Base-by-base conservation (phyloP, 2,888 invertebrate species). In the Drosophila imparisetae region DNA sequence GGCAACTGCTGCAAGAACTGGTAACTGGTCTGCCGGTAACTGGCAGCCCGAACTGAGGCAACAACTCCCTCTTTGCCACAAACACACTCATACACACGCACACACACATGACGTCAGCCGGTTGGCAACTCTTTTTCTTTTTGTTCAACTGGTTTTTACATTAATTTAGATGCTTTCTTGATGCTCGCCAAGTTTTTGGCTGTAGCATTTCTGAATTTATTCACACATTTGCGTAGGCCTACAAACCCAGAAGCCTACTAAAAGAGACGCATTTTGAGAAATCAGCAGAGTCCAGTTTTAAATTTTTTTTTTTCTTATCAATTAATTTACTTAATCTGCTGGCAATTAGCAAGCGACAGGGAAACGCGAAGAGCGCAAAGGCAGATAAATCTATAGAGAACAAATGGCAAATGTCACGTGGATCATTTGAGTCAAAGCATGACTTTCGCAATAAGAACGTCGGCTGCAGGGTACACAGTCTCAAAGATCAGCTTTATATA, bases 181-280 rank as follows among this genome's bases (percentile, higher is more conserved):
- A 84, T 73, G 86, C 75, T 79, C 71, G 76, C 66, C 83, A 74
- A 66, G 72, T 80, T 54, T 54, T 36, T 24, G 15, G 27, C 18
- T 11, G 36, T 38, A 38, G 27, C 21, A 24, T 63, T 71, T 42
- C 54, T 60, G 69, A 81, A 79, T 84, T 73, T 82, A 72, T 79
- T 71, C 68, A 75, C 75, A 77, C 71, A 75, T 87, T 83, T 86
- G 89, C 82, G 78, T 89, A 90, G 90, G 89, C 89, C 89, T 89
- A 89, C 78, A 90, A 90, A 89, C 89, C 89, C 81, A 90, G 84
- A 89, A 87, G 89, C 89, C 89, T 90, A 89, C 85, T 75, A 88
- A 89, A 61, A 40, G 76, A 24, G 21, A 11, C 57, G 60, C 58
- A 29, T 55, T n/a, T 57, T 40, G 30, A 62, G 69, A 74, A 74